phyloP scores from a whole-genome alignment of 2,113 vertebrate genomes.

The Nanorana parkeri region DNA sequence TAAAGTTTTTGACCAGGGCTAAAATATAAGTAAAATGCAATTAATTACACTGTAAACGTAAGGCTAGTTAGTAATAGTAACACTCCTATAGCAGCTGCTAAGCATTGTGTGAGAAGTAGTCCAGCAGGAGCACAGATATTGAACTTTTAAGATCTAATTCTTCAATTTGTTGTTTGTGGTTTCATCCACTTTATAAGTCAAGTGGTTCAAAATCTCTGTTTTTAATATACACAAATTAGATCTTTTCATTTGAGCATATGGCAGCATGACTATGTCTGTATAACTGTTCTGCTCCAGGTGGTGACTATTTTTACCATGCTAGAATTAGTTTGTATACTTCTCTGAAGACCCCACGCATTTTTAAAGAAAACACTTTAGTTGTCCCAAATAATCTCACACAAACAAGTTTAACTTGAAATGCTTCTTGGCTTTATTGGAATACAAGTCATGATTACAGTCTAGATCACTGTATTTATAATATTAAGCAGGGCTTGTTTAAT shows the following conservation, averaged over 20 bases:
- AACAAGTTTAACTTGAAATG: slow-evolving; percentile 28
- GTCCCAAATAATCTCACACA: background rate
- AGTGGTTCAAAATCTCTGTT: slow-evolving; percentile 12
- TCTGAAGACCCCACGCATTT: slow-evolving; percentile 24
- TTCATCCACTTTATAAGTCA: slow-evolving; percentile 27
- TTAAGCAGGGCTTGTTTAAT: no score
- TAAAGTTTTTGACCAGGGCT: no score
- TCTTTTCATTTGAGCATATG: slow-evolving; percentile 29
- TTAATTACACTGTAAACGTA: background rate
- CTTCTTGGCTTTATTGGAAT: background rate
- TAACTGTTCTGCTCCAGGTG: slow-evolving; percentile 33
- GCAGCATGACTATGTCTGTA: slow-evolving; percentile 20
- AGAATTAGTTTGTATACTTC: slow-evolving; percentile 42
- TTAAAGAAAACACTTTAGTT: slow-evolving; percentile 29
- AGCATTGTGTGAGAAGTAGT: background rate
- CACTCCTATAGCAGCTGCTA: background rate
- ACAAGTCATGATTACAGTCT: background rate
- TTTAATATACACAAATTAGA: slow-evolving; percentile 27
- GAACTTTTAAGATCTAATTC: background rate
- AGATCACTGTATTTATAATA: no score
- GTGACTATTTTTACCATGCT: slow-evolving; percentile 40
- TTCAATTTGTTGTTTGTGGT: background rate
- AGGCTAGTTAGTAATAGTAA: background rate
- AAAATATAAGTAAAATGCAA: no score
- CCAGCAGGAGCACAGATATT: background rate